phyloP scores from a whole-genome alignment of 2,888 invertebrate genomes.

The Pseudolycoriella hygida region DNA sequence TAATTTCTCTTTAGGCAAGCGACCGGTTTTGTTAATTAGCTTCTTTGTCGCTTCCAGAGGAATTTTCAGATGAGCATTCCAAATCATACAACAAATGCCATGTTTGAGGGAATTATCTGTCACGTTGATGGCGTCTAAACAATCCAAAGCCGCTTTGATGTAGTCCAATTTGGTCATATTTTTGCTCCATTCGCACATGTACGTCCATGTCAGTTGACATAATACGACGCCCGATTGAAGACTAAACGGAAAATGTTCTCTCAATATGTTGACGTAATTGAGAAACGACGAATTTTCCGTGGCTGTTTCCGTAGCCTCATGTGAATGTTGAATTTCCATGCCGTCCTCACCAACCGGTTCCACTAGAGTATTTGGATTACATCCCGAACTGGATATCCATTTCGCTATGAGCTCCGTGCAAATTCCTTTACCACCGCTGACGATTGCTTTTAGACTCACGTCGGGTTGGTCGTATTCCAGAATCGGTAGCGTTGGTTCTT shows the following conservation, averaged over 20 bases:
- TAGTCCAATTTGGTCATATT: constrained; percentile 44
- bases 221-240: constrained; percentile 60
- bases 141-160: constrained; percentile 52
- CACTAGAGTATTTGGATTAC: constrained; percentile 44
- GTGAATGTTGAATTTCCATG: constrained; percentile 1
- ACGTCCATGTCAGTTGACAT: constrained; percentile 84
- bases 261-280: constrained; percentile 43
- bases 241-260: constrained; percentile 72
- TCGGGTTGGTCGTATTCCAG: constrained; percentile 36
- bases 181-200: constrained; percentile 72
- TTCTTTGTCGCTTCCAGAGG: constrained; percentile 57
- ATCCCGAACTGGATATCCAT: constrained; percentile 62
- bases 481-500: constrained; percentile 32
- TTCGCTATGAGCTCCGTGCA: constrained; percentile 76
- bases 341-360: constrained; percentile 15
- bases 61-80: constrained; percentile 77
- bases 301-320: constrained; percentile 1
- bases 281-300: constrained; percentile 29
- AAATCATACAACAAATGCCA: constrained; percentile 70
- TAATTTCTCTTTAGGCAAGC: constrained; percentile 68
- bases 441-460: constrained; percentile 46
- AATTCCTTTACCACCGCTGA: constrained; percentile 55
- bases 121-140: constrained; percentile 30
- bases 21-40: constrained; percentile 63
- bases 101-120: constrained; percentile 34